Evolutionary conservation across 2,113 vertebrate genomes (phyloP).

Genomic region (Oenanthe melanoleuca): DNA sequence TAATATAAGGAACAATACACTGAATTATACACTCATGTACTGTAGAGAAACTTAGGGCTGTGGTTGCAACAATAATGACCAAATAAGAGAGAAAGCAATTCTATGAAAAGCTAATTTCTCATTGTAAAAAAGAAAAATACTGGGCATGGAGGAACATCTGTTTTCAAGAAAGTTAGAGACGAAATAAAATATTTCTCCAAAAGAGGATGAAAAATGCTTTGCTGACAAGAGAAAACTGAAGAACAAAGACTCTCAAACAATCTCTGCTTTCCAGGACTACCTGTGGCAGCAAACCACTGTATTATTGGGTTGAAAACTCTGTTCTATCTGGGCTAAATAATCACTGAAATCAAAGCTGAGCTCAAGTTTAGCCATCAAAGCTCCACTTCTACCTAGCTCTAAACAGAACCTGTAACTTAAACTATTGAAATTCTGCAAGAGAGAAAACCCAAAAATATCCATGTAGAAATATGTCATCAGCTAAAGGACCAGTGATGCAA

Average conservation of each 20-base stretch:
- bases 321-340: neutral
- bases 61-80: neutral
- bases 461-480: neutral
- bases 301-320: neutral
- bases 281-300: neutral
- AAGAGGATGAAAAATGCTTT: neutral
- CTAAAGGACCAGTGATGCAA: neutral
- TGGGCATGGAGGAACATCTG: neutral
- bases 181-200: constrained; percentile 1
- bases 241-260: neutral
- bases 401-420: neutral
- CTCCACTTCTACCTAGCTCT: neutral
- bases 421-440: neutral
- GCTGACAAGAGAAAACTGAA: neutral
- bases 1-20: constrained; percentile 2
- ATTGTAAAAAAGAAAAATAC: neutral
- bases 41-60: neutral
- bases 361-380: neutral
- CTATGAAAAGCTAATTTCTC: neutral
- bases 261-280: neutral
- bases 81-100: neutral
- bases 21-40: neutral
- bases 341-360: neutral
- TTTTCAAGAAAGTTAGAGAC: neutral
- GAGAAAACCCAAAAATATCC: neutral